Evolutionary conservation across 2,888 invertebrate genomes (phyloP).

Genomic region (Oscheius myriophilus): DNA sequence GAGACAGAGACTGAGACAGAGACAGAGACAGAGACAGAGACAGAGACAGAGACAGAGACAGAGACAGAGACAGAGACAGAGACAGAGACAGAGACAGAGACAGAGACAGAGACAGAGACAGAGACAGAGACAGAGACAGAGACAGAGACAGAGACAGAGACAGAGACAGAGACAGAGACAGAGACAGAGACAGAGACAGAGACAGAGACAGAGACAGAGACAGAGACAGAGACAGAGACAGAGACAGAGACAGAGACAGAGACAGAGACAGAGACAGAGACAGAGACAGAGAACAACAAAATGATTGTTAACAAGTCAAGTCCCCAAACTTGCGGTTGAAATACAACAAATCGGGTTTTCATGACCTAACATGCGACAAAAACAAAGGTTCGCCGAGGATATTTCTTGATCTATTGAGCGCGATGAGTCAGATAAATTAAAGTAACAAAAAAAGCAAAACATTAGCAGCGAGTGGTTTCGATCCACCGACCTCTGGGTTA

Average conservation of each 20-base stretch:
- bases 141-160: constrained; percentile 2
- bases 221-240: no score
- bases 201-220: no score
- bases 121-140: constrained; percentile 2
- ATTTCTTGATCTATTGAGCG: no score
- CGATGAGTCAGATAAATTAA: no score
- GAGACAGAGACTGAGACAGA: neutral
- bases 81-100: neutral
- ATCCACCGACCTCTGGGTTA: constrained; percentile 87
- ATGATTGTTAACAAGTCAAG: neutral
- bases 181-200: neutral
- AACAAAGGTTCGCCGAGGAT: no score
- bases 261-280: no score
- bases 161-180: neutral
- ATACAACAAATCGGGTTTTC: neutral
- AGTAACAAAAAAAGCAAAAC: no score
- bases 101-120: neutral
- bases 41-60: neutral
- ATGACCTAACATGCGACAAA: neutral
- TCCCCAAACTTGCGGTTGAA: neutral
- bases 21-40: no score
- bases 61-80: constrained; percentile 1
- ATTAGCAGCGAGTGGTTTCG: constrained; percentile 70
- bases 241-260: no score
- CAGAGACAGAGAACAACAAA: neutral